A percentile compares a stretch with the other conserved stretches of the same genome.
These are phyloP conservation scores for Lasius platythorax DNA, from an alignment of 2,888 invertebrate genomes.

Conservation along the genomic window DNA sequence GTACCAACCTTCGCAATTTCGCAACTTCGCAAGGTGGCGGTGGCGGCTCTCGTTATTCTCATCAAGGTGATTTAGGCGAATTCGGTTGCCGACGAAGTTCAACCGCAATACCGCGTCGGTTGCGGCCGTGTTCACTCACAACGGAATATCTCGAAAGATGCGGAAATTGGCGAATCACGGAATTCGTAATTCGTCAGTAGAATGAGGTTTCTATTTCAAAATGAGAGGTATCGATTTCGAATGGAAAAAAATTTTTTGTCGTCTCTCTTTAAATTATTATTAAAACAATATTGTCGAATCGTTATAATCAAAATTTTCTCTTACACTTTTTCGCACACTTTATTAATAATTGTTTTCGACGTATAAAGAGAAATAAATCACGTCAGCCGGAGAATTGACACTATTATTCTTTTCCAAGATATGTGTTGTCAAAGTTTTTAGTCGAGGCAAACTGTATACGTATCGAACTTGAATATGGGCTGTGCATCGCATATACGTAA, in stretches of 20 bases:
- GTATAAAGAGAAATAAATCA: background rate
- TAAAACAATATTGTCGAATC: background rate
- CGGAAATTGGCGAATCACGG: slow-evolving; percentile 13
- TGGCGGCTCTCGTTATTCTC: slow-evolving; percentile 40
- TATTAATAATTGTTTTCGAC: background rate
- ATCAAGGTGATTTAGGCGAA: slow-evolving; percentile 49
- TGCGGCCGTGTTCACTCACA: slow-evolving; percentile 40
- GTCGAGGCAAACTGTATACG: background rate
- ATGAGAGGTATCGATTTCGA: background rate
- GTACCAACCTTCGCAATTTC: slow-evolving; percentile 17
- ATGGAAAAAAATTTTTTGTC: background rate
- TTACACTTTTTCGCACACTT: background rate
- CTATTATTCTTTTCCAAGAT: background rate
- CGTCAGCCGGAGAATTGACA: background rate
- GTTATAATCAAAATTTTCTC: background rate
- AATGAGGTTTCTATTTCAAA: background rate
- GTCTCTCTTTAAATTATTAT: background rate
- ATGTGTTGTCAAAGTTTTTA: background rate
- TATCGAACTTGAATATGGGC: background rate
- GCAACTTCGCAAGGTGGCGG: slow-evolving; percentile 37
- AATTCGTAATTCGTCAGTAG: background rate
- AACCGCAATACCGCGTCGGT: slow-evolving; percentile 23
- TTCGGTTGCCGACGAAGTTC: slow-evolving; percentile 35
- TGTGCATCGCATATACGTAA: background rate
- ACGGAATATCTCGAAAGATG: slow-evolving; percentile 12